A percentile compares a stretch with the other conserved stretches of the same genome.
Conservation (phyloP, 2,113 vertebrate species). For the Rhabdornis inornatus region DNA sequence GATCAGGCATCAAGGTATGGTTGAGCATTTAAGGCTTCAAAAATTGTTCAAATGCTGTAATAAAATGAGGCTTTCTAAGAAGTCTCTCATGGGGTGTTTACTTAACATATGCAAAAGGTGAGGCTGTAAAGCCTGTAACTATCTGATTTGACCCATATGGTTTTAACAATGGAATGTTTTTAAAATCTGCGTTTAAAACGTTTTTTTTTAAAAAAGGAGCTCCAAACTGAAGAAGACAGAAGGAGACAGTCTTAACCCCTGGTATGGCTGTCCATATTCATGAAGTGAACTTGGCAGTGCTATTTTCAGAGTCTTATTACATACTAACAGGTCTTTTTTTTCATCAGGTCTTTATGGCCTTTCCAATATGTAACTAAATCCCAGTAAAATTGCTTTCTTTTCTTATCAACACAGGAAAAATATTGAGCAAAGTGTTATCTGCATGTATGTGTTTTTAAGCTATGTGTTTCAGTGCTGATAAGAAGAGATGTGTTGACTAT, state of each 20-base stretch:
- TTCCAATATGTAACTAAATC: not conserved
- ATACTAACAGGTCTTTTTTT: not conserved
- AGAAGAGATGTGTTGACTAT: not conserved
- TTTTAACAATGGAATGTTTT: not conserved
- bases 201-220: too few relatives aligned
- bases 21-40: not conserved
- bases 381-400: conserved; percentile 4
- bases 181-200: not conserved
- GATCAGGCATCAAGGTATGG: not conserved
- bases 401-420: conserved; percentile 18
- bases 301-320: not conserved
- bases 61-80: not conserved
- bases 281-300: not conserved
- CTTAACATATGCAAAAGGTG: not conserved
- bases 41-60: not conserved
- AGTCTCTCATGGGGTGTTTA: not conserved
- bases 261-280: not conserved
- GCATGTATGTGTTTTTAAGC: not conserved
- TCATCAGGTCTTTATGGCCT: not conserved
- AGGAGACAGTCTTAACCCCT: not conserved
- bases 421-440: not conserved
- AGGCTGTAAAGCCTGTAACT: not conserved
- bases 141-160: not conserved
- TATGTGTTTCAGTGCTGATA: conserved; percentile 34
- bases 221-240: not conserved